Evolutionary conservation across 2,888 invertebrate genomes (phyloP).

Genomic region (Proisotoma minuta): DNA sequence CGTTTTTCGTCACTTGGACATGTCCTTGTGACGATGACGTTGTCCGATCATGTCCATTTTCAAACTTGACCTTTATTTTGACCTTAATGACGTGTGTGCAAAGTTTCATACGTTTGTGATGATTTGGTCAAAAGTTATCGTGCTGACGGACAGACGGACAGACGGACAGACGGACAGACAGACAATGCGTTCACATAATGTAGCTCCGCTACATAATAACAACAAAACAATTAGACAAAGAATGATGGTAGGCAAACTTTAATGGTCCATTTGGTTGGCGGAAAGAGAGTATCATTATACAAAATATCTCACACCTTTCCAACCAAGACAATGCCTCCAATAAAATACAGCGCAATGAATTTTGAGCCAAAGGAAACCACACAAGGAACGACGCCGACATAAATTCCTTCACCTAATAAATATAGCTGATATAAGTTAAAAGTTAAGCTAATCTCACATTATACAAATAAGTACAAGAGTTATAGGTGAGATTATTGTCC

Average conservation of each 20-base stretch:
- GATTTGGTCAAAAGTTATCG: too few species aligned
- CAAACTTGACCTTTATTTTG: too few species aligned
- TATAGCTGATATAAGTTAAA: not conserved
- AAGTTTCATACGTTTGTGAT: not conserved
- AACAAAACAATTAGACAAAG: too few species aligned
- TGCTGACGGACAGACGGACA: too few species aligned
- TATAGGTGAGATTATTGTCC: not conserved
- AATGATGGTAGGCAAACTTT: too few species aligned
- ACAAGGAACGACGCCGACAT: slow-evolving; percentile 3
- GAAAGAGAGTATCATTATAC: not conserved
- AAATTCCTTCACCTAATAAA: not conserved
- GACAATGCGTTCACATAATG: too few species aligned
- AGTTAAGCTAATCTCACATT: slow-evolving; percentile 1
- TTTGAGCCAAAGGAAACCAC: not conserved
- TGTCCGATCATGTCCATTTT: too few species aligned
- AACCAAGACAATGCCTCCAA: slow-evolving; percentile 1
- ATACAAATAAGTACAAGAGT: not conserved
- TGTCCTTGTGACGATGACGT: too few species aligned
- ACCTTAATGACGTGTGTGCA: too few species aligned
- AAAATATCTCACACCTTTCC: slow-evolving; percentile 5
- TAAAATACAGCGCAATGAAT: not conserved
- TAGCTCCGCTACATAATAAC: too few species aligned
- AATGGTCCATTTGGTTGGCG: not conserved
- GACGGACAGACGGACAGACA: too few species aligned
- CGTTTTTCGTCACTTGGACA: too few species aligned